phyloP scores from a whole-genome alignment of 1,140 invertebrate genomes.

The Aplysia californica region DNA sequence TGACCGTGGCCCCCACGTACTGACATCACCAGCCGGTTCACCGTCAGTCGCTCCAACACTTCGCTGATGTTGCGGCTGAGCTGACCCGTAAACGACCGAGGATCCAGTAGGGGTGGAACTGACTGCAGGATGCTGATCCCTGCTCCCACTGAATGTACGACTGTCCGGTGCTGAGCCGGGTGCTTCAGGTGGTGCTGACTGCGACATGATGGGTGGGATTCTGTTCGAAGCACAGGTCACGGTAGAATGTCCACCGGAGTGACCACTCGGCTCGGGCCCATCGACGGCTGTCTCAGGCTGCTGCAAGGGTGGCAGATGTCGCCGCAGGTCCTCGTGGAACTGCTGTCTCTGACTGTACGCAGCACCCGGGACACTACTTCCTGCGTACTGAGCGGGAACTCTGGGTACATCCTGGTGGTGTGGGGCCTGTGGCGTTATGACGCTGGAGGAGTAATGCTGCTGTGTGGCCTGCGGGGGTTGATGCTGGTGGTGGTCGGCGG shows the following conservation, averaged over 20 bases:
- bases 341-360: not conserved
- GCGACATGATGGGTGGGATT: too few relatives aligned
- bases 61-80: too few relatives aligned
- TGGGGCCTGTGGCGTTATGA: not conserved
- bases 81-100: too few relatives aligned
- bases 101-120: too few relatives aligned
- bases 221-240: too few relatives aligned
- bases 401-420: not conserved
- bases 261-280: not conserved
- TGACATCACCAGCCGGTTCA: too few relatives aligned
- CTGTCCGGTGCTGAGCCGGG: too few relatives aligned
- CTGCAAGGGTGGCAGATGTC: constrained; percentile 7
- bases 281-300: not conserved
- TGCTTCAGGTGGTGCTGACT: too few relatives aligned
- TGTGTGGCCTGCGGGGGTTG: not conserved
- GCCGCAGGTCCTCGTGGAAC: constrained; percentile 15
- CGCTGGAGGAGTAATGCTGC: not conserved
- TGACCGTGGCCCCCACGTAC: too few relatives aligned
- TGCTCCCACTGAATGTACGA: too few relatives aligned
- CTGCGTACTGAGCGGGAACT: not conserved
- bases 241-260: not conserved
- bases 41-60: too few relatives aligned
- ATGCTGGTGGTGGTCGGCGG: not conserved
- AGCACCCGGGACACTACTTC: not conserved
- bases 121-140: too few relatives aligned